Percentiles rank a stretch among this genome's conserved stretches.
Evolutionary conservation across 2,888 invertebrate species (phyloP).

Genomic region (Acanthacorydalis orientalis): DNA sequence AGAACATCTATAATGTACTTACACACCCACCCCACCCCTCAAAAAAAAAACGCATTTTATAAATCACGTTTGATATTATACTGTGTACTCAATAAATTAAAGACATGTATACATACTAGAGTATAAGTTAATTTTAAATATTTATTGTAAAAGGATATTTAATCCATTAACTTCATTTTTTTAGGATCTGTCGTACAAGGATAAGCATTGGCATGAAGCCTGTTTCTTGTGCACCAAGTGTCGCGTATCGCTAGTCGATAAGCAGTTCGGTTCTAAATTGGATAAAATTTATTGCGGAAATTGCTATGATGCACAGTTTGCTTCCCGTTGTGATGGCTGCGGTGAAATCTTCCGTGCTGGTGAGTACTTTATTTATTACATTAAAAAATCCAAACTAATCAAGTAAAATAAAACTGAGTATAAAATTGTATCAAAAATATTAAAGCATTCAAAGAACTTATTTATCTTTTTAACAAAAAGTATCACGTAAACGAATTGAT

Average conservation of each 20-base stretch:
- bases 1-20: no score
- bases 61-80: no score
- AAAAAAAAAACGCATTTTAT: no score
- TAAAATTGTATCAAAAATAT: no score
- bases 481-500: no score
- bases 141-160: constrained; percentile 9
- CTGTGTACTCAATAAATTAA: no score
- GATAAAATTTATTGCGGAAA: constrained; percentile 99
- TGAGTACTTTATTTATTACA: constrained; percentile 37
- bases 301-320: constrained; percentile 98
- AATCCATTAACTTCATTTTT: constrained; percentile 14
- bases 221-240: constrained; percentile 99
- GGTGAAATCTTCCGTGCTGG: constrained; percentile 98
- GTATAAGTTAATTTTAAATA: constrained; percentile 3
- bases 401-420: no score
- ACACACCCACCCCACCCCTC: no score
- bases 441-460: no score
- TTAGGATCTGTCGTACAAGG: constrained; percentile 99
- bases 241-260: constrained; percentile 94
- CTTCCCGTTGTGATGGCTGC: constrained; percentile 97
- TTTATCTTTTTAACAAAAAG: no score
- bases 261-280: constrained; percentile 98
- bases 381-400: no score
- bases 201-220: constrained; percentile 99
- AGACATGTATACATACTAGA: no score